Conservation (phyloP, 2,797 vertebrate genomes). For the Betta splendens region DNA sequence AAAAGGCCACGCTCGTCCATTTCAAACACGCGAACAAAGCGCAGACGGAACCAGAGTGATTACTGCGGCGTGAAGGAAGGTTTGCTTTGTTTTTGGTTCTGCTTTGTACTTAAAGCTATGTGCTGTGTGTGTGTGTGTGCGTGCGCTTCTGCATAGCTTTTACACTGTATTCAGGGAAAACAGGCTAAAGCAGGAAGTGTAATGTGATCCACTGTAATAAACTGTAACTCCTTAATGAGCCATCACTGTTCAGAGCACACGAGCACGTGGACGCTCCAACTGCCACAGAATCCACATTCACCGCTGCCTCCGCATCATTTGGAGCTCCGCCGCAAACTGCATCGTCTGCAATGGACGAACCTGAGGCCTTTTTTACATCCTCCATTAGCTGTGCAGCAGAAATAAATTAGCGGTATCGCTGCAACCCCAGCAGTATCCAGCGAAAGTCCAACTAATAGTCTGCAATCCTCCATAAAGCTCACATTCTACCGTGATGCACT, state of each 20-base stretch:
- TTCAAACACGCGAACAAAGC: constrained; percentile 1
- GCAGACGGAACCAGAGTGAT: background rate
- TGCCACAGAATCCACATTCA: constrained; percentile 34
- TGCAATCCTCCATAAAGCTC: constrained; percentile 56
- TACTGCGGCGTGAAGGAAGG: constrained; percentile 4
- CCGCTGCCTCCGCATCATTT: constrained; percentile 60
- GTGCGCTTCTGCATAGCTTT: too few relatives aligned
- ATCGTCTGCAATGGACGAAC: constrained; percentile 54
- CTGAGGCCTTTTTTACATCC: constrained; percentile 59
- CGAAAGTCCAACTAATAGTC: constrained; percentile 58
- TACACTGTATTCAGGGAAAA: too few relatives aligned
- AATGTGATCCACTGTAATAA: constrained; percentile 52
- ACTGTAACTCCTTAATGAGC: constrained; percentile 60
- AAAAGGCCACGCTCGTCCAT: constrained; percentile 9
- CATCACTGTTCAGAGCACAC: constrained; percentile 15
- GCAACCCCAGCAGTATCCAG: constrained; percentile 41
- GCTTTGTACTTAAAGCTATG: constrained; percentile 20
- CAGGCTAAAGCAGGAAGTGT: constrained; percentile 30
- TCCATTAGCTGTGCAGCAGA: constrained; percentile 65
- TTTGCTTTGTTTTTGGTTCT: too few relatives aligned
- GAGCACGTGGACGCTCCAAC: constrained; percentile 17
- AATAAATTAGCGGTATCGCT: constrained; percentile 65
- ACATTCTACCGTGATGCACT: constrained; percentile 48
- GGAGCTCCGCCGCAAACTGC: constrained; percentile 56
- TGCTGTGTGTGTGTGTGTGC: background rate